Conservation (phyloP, 1,140 invertebrate species). For the Zaprionus capensis region DNA sequence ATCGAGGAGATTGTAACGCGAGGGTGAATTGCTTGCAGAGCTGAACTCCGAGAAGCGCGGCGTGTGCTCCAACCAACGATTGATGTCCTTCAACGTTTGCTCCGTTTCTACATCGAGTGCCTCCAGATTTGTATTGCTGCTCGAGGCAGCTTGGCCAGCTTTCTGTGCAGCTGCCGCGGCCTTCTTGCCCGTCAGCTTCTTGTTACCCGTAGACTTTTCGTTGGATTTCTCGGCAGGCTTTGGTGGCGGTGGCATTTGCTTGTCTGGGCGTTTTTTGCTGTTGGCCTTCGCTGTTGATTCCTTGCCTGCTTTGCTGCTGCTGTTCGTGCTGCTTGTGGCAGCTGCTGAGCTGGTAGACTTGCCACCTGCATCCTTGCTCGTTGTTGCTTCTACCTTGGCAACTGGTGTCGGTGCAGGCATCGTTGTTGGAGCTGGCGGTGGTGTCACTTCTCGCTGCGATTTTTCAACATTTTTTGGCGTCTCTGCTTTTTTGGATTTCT, state of each 20-base stretch:
- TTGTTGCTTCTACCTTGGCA: conserved; percentile 24
- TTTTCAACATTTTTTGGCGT: conserved; percentile 42
- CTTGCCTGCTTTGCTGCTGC: conserved; percentile 35
- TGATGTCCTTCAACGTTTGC: conserved; percentile 94
- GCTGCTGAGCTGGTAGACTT: conserved; percentile 11
- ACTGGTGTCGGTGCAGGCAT: not conserved
- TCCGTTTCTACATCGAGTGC: conserved; percentile 91
- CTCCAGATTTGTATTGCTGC: conserved; percentile 88
- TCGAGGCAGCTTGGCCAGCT: conserved; percentile 45
- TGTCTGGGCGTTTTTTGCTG: conserved; percentile 61
- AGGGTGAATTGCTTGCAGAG: conserved; percentile 90
- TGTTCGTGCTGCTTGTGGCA: not conserved
- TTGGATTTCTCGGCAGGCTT: conserved; percentile 60
- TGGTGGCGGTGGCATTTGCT: conserved; percentile 72
- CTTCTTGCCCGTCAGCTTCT: conserved; percentile 67
- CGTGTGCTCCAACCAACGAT: conserved; percentile 93
- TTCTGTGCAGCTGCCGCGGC: conserved; percentile 53
- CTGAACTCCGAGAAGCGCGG: conserved; percentile 90
- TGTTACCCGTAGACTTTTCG: conserved; percentile 54
- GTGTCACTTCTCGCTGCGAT: conserved; percentile 24
- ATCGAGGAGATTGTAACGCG: conserved; percentile 85
- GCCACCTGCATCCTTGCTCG: conserved; percentile 15
- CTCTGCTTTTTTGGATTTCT: conserved; percentile 61
- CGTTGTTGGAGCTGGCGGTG: conserved; percentile 1
- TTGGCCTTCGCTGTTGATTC: conserved; percentile 38